Evolutionary conservation across 2,888 invertebrate species (phyloP), one percentile per base, ranked within the genome.

Genomic region (Caenorhabditis wallacei): DNA sequence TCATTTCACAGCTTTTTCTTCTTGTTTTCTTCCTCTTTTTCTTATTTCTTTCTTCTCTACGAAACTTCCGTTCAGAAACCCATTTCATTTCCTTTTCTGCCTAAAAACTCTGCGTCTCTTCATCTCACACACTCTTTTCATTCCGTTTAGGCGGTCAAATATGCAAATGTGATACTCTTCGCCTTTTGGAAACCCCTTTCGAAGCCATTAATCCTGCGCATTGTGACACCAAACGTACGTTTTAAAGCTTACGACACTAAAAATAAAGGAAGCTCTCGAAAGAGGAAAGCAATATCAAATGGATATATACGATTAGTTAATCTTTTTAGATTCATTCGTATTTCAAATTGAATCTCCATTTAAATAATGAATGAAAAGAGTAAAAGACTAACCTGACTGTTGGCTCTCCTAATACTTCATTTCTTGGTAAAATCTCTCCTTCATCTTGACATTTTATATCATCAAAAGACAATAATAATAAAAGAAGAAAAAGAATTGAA

Each of bases 121-220:
- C 40, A 4, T 68, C 68, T 56, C 16, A 20, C 61, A 63, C 80
- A 69, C 68, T 74, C 11, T 69, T 40, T 61, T 40, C 22, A n/a
- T 68, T 56, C 57, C 57, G 70, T 56, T 70, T 71, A 56, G 69
- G 69, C 69, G 63, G 69, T 75, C 75, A 69, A 69, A 80, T 72
- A 69, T 80, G 69, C 72, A 80, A 80, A 66, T 74, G 74, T 76
- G 76, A 76, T 76, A 76, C 76, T 76, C 76, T 76, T 57, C 63
- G 66, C 69, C 69, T 57, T 71, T 54, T 57, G 79, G 63, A 70
- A 79, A 61, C 79, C 79, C 71, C 56, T 79, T 79, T 64, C 51
- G 79, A 71, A 79, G 70, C 79, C 79, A 79, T 79, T 79, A 70
- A 70, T 71, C 79, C 79, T 71, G 70, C 70, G 79, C 70, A 71